Evolutionary conservation across 2,113 vertebrate species (phyloP), one percentile per base, ranked within the genome.

Genomic region (Caloenas nicobarica): DNA sequence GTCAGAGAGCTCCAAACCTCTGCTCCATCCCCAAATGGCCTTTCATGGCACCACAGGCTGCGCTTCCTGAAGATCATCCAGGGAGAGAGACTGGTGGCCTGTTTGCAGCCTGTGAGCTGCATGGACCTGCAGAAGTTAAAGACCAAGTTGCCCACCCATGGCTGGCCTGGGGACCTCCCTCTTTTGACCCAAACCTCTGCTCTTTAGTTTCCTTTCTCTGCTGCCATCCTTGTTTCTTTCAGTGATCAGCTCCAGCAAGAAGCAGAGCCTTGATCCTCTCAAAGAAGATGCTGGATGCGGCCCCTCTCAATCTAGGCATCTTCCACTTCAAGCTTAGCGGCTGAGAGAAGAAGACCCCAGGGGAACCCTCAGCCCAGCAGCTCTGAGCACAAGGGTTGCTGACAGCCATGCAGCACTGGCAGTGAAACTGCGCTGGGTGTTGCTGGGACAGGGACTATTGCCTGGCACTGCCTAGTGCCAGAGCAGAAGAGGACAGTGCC

Each of bases 391-490:
- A n/a, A 29, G 57, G 64, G 48, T 15, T 38, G 65, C 46, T 68
- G 53, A 16, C 42, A 56, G 34, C 53, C 0, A 0, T 23, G 13
- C 13, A 28, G 29, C n/a, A 40, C 11, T 1, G 0, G 23, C 40
- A 61, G 46, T 36, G 64, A 38, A 77, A 16, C 58, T 46, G 12
- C 23, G n/a, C 9, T 17, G n/a, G 57, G 21, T 61, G 44, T n/a
- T 23, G 8, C 62, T 29, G 28, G 46, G 31, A 21, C 28, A 44
- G 40, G 51, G 31, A 34, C 31, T 31, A 24, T 42, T 50, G 69
- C 38, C 51, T 61, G 77, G 29, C n/a, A 48, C 36, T 69, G 34
- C 31, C 23, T 16, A 36, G n/a, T 16, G 31, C n/a, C 46, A 26
- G 58, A 56, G 16, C 29, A 54, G 51, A 25, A 31, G 31, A 38